These are phyloP conservation scores for Rhea pennata DNA, from an alignment of 2,113 vertebrate species.

Conservation along the genomic window DNA sequence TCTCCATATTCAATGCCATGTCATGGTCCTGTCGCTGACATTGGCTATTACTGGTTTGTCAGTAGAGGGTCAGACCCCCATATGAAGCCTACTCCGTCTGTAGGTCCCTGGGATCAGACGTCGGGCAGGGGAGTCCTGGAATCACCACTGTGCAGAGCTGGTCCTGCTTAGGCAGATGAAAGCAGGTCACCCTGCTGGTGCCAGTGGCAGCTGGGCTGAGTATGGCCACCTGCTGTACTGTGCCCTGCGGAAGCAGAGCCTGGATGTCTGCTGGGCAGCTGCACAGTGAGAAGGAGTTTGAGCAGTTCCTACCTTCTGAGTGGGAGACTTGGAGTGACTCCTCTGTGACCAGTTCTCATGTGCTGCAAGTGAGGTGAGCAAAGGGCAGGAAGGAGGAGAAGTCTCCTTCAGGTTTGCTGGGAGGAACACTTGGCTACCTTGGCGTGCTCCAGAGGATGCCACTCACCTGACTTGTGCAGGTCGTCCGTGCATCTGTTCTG, in stretches of 20 bases:
- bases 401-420: background rate
- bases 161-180: background rate
- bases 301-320: background rate
- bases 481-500: background rate
- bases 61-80: background rate
- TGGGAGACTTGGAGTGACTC: background rate
- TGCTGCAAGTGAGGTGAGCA: background rate
- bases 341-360: background rate
- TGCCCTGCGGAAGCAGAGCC: background rate
- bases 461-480: background rate
- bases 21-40: background rate
- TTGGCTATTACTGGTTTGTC: background rate
- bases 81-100: no score
- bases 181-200: background rate
- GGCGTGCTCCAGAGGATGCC: background rate
- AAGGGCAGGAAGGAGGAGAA: background rate
- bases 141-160: background rate
- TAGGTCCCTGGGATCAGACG: no score
- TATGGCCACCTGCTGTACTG: background rate
- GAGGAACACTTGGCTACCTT: background rate
- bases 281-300: background rate
- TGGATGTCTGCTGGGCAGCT: background rate
- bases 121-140: background rate
- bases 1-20: background rate
- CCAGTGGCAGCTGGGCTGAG: background rate